Base-by-base conservation (phyloP, 23 tunicate species). In the Halocynthia aurantium region DNA sequence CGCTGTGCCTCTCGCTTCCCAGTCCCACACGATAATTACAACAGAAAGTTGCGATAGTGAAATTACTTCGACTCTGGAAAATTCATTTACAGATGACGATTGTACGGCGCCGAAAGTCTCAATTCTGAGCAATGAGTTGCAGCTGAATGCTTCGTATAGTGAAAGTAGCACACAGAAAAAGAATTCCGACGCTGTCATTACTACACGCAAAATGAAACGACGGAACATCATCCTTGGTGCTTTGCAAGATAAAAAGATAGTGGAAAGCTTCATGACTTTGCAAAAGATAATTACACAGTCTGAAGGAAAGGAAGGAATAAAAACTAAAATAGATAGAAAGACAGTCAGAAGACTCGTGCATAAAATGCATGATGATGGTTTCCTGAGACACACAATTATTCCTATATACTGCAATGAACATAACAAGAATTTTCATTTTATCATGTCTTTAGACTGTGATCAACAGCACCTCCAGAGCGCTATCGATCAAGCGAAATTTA, bases 391-490 rank as follows among this genome's bases (percentile, higher is more conserved):
- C 72, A 31, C 71, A 7, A 17, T 21, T 7, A 56, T 91, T 5
- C 90, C 90, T 6, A 77, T 91, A 44, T 64, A 81, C 0, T 51
- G 57, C 75, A 77, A 81, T 53, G 90, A 81, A 6, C 67, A 68
- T 62, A 82, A 83, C 7, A 57, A 83, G 15, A 75, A 76, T 8
- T 85, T 89, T 60, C 85, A 89, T 53, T 89, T 83, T 69, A 79
- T 89, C 31, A 80, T 76, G 82, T 80, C 96, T 8, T 73, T 89
- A 61, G 87, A 89, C 62, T 89, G 96, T 57, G 82, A 72, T n/a
- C 62, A 82, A 6, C 10, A 71, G 8, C 73, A 76, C 10, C 80
- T 84, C 20, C 80, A 84, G 54, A 76, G 82, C 8, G 96, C 88
- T 7, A 75, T 89, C 55, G 88, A 89, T 64, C 88, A 84, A 69